Evolutionary conservation across 1,140 invertebrate species (phyloP), one percentile per base, ranked within the genome.

Genomic region (Heterodera carotae): DNA sequence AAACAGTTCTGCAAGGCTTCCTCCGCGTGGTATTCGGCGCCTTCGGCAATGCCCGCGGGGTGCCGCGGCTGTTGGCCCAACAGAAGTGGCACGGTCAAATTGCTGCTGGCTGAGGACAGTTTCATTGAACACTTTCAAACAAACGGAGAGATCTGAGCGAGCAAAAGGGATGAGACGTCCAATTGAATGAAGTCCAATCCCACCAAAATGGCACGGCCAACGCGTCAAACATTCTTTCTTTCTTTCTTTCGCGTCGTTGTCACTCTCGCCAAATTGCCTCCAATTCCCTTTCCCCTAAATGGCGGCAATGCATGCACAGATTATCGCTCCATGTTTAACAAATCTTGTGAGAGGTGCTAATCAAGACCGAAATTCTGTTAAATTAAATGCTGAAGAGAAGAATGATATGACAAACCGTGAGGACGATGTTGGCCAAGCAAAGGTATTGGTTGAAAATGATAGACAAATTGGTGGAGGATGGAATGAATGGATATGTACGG

Each of bases 1-100:
- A 76, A 79, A 43, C 78, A 79, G 48, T 74, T 71, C 33, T 79
- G 78, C 31, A 79, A 62, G 33, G 53, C 27, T 29, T 80, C 79
- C 29, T 78, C 76, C 22, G 56, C 22, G 8, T 39, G 76, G n/a
- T 76, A 48, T 48, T 77, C 76, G 25, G 59, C 75, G 7, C 31
- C 66, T 34, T 53, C 62, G 29, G 48, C 70, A 53, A 68, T 12
- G 36, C 10, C 36, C 27, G 66, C 43, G 10, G 74, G 74, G 27
- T 27, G 36, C 64, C 53, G 48, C 4, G 59, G 66, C 29, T 64
- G 72, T 25, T 43, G 59, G 56, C 27, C 15, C 18, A 74, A 34
- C 27, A 33, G 15, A 7, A 43, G 12, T 69, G n/a, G n/a, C 6
- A 25, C 43, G 67, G 22, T 18, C 68, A 34, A 29, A 56, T 36